Conservation (phyloP, 2,113 vertebrate genomes). For the Theristicus caerulescens region DNA sequence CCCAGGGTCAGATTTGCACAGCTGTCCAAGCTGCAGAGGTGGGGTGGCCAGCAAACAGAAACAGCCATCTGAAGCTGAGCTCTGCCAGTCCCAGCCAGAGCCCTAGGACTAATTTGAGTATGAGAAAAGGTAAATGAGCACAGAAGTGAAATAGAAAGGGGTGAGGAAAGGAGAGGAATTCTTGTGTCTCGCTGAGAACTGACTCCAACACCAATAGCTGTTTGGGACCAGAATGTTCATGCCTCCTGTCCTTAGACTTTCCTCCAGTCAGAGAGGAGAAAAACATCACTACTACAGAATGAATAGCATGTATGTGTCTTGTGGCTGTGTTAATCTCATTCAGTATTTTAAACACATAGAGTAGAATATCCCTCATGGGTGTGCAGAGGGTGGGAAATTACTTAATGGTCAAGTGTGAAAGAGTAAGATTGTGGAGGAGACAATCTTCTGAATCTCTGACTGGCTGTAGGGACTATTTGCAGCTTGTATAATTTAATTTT, state of each 20-base stretch:
- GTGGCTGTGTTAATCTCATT: neutral
- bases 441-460: neutral
- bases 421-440: neutral
- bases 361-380: neutral
- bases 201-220: neutral
- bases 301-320: neutral
- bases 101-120: neutral
- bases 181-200: neutral
- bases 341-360: neutral
- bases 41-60: neutral
- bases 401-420: neutral
- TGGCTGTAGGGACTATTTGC: neutral
- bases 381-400: neutral
- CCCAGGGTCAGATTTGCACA: neutral
- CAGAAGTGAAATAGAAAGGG: neutral
- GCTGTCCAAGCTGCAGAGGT: neutral
- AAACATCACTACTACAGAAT: neutral
- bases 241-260: neutral
- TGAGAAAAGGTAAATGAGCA: neutral
- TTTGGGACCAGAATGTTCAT: neutral
- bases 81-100: neutral
- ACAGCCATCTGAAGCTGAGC: neutral
- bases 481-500: conserved; percentile 1
- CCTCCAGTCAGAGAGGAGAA: neutral
- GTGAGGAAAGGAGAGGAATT: neutral